phyloP scores from a whole-genome alignment of 1,140 invertebrate genomes.

The Ceratina australensis region DNA sequence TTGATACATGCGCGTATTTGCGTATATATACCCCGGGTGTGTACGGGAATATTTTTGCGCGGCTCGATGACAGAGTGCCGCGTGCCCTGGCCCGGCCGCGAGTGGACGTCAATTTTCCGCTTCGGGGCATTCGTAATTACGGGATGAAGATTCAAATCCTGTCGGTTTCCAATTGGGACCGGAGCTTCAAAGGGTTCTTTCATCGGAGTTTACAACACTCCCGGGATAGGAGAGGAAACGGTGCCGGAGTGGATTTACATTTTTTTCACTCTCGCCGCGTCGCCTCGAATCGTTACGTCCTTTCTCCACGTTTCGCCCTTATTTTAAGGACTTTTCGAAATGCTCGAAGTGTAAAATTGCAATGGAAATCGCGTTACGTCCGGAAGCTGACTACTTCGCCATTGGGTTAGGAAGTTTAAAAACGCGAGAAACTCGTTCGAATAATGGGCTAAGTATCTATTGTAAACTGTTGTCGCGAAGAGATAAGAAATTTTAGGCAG shows the following conservation, averaged over 20 bases:
- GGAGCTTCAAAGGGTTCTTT: slow-evolving; percentile 56
- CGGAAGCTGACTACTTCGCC: slow-evolving; percentile 46
- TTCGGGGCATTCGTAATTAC: slow-evolving; percentile 52
- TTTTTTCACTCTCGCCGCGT: slow-evolving; percentile 52
- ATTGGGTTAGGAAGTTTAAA: neutral
- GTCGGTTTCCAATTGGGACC: slow-evolving; percentile 51
- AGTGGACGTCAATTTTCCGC: slow-evolving; percentile 58
- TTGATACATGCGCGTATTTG: no score
- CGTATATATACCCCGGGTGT: neutral
- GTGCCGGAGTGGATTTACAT: slow-evolving; percentile 51
- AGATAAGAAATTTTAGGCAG: no score
- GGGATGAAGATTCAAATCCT: slow-evolving; percentile 52
- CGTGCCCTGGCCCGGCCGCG: neutral
- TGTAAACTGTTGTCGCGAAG: no score
- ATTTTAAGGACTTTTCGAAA: slow-evolving; percentile 53
- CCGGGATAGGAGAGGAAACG: slow-evolving; percentile 8
- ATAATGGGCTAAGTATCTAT: no score
- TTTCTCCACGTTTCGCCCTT: neutral
- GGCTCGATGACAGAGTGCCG: neutral
- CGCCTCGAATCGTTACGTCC: neutral
- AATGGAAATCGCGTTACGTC: slow-evolving; percentile 64
- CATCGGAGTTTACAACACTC: slow-evolving; percentile 54
- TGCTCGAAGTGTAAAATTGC: slow-evolving; percentile 70
- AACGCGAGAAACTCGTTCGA: no score
- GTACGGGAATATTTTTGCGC: slow-evolving; percentile 1